phyloP scores from a whole-genome alignment of 2,113 vertebrate genomes.

The Ptyas mucosa region DNA sequence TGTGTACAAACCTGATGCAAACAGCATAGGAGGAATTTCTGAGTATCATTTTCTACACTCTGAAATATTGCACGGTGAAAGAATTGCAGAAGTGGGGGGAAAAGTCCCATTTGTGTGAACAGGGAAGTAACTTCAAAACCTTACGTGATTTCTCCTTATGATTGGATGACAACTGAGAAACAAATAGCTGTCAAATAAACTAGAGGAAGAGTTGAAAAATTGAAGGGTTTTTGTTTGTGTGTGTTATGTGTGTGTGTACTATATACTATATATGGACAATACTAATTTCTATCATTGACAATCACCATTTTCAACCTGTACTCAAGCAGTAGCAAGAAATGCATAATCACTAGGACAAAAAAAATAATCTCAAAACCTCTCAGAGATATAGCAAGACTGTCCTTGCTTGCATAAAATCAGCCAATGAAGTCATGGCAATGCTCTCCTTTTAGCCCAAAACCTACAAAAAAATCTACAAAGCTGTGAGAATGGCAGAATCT shows the following conservation, averaged over 20 bases:
- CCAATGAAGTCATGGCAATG: background rate
- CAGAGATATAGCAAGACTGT: background rate
- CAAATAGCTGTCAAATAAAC: conserved; percentile 23
- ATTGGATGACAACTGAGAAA: conserved; percentile 5
- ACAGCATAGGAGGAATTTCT: background rate
- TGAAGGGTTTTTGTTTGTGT: background rate
- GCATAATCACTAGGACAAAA: background rate
- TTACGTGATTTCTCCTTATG: background rate
- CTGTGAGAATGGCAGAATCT: background rate
- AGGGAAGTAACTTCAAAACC: conserved; percentile 6
- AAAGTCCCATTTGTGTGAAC: conserved; percentile 11
- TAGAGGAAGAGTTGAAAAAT: conserved; percentile 37
- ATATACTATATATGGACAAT: background rate
- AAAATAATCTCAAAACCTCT: background rate
- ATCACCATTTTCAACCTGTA: too few species aligned
- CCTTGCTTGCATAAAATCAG: background rate
- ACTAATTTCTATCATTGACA: background rate
- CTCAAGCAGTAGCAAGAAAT: background rate
- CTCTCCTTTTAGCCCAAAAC: background rate
- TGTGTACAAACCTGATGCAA: background rate
- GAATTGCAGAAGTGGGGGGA: background rate
- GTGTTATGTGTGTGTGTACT: background rate
- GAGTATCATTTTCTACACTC: background rate
- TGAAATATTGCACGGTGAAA: background rate
- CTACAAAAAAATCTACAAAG: background rate